Conservation (phyloP, 2,797 vertebrate genomes). For the Acrocephalus scirpaceus region DNA sequence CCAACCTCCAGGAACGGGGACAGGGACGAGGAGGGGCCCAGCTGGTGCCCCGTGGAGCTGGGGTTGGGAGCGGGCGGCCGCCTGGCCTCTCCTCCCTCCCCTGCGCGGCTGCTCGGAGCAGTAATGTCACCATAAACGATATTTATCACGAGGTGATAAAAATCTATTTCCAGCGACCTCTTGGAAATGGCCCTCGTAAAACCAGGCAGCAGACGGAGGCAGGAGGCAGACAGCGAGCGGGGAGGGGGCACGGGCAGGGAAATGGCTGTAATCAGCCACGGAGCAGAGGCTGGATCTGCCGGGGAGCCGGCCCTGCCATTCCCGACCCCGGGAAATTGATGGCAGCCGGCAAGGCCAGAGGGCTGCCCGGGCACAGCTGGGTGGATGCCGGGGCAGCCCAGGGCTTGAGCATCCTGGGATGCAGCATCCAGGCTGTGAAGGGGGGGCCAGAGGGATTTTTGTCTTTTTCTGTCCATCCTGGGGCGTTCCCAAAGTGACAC, state of each 20-base stretch:
- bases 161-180: conserved; percentile 72
- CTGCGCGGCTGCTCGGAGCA: neutral
- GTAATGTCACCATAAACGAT: conserved; percentile 62
- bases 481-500: neutral
- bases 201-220: conserved; percentile 67
- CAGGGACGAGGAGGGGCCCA: neutral
- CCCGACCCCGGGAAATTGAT: neutral
- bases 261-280: conserved; percentile 7
- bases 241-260: conserved; percentile 46
- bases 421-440: neutral
- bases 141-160: conserved; percentile 70
- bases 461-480: neutral
- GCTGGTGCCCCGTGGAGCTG: neutral
- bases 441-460: neutral
- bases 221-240: conserved; percentile 46
- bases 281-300: neutral
- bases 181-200: conserved; percentile 72
- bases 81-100: conserved; percentile 22
- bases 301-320: neutral
- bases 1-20: neutral
- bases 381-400: neutral
- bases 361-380: neutral
- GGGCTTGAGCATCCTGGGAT: no score
- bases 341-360: neutral
- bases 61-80: neutral